Evolutionary conservation across 2,113 vertebrate species (phyloP).

Genomic region (Equus przewalskii): DNA sequence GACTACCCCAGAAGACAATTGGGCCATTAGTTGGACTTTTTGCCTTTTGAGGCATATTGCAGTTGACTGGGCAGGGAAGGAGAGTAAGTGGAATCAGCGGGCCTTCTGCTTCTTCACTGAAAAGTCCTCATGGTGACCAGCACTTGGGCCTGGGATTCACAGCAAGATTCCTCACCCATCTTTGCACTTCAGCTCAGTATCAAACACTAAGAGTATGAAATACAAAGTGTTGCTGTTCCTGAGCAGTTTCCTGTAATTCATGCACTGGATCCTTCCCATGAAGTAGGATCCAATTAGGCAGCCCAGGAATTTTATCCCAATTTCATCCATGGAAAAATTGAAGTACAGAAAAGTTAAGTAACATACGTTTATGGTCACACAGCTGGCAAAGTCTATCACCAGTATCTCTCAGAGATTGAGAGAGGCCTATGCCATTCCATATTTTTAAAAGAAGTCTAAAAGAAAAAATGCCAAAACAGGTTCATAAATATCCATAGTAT

Average conservation of each 20-base stretch:
- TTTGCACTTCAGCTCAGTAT: neutral
- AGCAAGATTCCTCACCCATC: neutral
- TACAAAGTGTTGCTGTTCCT: neutral
- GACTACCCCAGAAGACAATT: neutral
- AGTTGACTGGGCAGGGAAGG: neutral
- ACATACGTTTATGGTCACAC: neutral
- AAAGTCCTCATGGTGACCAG: neutral
- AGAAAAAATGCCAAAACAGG: neutral
- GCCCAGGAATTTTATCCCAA: neutral
- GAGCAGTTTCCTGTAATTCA: neutral
- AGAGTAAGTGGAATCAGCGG: neutral
- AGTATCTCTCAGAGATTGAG: neutral
- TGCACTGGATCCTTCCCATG: neutral
- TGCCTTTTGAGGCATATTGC: neutral
- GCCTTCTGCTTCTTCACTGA: neutral
- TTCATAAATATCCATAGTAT: neutral
- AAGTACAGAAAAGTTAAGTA: neutral
- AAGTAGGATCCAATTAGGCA: neutral
- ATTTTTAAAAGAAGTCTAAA: neutral
- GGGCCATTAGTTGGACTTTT: neutral
- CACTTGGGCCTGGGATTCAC: neutral
- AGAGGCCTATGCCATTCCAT: neutral
- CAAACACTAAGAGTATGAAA: neutral
- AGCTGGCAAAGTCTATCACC: neutral
- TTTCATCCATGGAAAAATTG: neutral